Conservation (phyloP, 2,797 vertebrate genomes). For the Remorina albescens region DNA sequence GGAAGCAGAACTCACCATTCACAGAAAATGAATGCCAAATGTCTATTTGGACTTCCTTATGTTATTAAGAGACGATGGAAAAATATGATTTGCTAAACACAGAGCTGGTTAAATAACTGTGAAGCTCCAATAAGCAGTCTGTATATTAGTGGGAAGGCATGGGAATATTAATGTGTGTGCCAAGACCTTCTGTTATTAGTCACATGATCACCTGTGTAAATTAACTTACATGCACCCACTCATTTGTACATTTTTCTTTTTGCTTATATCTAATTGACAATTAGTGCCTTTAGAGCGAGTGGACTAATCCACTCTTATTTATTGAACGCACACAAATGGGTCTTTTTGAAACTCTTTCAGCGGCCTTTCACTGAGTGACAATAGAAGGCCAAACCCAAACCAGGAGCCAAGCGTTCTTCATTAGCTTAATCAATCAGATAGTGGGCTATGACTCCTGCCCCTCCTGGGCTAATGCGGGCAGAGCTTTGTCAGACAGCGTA, state of each 20-base stretch:
- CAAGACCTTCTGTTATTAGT: background rate
- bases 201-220: background rate
- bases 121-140: background rate
- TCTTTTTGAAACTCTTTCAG: slow-evolving; percentile 19
- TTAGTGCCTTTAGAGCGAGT: slow-evolving; percentile 12
- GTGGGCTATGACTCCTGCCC: slow-evolving; percentile 65
- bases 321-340: slow-evolving; percentile 18
- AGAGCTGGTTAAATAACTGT: background rate
- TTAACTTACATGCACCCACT: background rate
- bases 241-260: background rate
- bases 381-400: slow-evolving; percentile 28
- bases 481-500: slow-evolving; percentile 76
- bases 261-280: background rate
- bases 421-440: slow-evolving; percentile 74
- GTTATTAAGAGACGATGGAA: background rate
- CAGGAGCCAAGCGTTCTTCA: slow-evolving; percentile 58
- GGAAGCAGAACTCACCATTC: background rate
- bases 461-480: slow-evolving; percentile 54
- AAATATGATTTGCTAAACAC: background rate
- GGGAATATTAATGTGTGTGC: background rate
- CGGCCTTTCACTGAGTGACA: slow-evolving; percentile 24
- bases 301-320: background rate
- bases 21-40: background rate
- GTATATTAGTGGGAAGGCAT: background rate
- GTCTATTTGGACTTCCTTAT: background rate